Conservation (phyloP, 64 coral and sea anemone genomes). For the Actinia equina region DNA sequence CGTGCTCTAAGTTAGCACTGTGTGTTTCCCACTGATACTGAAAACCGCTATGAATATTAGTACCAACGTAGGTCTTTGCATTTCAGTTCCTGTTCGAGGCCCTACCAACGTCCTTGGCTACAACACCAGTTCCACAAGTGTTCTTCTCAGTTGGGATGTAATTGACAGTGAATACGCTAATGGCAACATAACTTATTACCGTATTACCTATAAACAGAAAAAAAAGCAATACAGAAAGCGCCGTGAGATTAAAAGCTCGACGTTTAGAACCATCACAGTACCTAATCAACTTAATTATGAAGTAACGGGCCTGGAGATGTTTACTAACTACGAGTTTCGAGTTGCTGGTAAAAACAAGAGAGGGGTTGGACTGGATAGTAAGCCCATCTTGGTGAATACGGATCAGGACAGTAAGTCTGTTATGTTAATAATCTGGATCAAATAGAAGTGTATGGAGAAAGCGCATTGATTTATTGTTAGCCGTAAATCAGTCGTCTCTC, state of each 20-base stretch:
- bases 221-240: conserved; percentile 1
- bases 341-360: conserved; percentile 65
- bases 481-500: too few relatives aligned
- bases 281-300: conserved; percentile 8
- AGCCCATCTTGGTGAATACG: conserved; percentile 52
- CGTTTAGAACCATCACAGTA: background rate
- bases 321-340: conserved; percentile 73
- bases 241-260: background rate
- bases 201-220: conserved; percentile 24
- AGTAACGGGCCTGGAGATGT: conserved; percentile 44
- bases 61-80: background rate
- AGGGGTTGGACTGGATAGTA: conserved; percentile 74
- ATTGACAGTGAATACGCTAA: conserved; percentile 42
- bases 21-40: too few relatives aligned
- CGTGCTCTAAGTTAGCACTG: too few relatives aligned
- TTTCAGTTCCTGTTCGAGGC: conserved; percentile 60
- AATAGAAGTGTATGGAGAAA: too few relatives aligned
- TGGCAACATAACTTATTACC: conserved; percentile 52
- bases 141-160: conserved; percentile 50
- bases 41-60: background rate
- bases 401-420: conserved; percentile 67
- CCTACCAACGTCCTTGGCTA: conserved; percentile 36
- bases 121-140: conserved; percentile 50
- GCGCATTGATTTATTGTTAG: too few relatives aligned
- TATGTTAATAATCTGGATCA: background rate